Evolutionary conservation across 2,113 vertebrate genomes (phyloP), one percentile per base, ranked within the genome.

Genomic region (Cottus gobio): DNA sequence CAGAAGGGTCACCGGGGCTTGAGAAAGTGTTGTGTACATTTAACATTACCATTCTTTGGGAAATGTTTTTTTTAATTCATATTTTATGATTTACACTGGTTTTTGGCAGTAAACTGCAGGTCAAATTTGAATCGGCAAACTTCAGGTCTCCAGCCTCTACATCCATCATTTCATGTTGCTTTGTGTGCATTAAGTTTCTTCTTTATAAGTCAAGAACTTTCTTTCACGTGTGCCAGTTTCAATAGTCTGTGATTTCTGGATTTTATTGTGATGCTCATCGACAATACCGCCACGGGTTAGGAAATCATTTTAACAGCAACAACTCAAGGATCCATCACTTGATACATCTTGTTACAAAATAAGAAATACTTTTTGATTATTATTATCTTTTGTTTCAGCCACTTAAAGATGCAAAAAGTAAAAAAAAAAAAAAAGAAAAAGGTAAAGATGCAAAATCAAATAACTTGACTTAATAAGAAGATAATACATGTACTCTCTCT

Each of bases 401-500:
- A 84, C 73, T 62, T 84, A 76, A 83, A 57, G 61, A 89, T 85
- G 84, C 76, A 83, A 82, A 87, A 89, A 81, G 57, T 66, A 83
- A 63, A 88, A 77, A 79, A 84, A 77, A 54, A 20, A 31, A 65
- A 54, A 87, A 76, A 82, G 82, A 77, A 52, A 18, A 36, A 65
- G 48, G 77, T 68, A 90, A 75, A 77, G 58, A 75, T 60, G 52
- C 64, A 83, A 86, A 85, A 78, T 85, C 64, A 89, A 82, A 79
- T 68, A 79, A 80, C 69, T 84, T 87, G 87, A 90, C 77, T 85
- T 73, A 89, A 77, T 80, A 87, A 72, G 72, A 86, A 91, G 82
- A 86, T 87, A 80, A 91, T 83, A 91, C 88, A 90, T 80, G 85
- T 84, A 83, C 82, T 92, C 87, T 93, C 77, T 92, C 86, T 87